Base-by-base conservation (phyloP, 2,888 invertebrate species). In the Ceratothoa steindachneri region DNA sequence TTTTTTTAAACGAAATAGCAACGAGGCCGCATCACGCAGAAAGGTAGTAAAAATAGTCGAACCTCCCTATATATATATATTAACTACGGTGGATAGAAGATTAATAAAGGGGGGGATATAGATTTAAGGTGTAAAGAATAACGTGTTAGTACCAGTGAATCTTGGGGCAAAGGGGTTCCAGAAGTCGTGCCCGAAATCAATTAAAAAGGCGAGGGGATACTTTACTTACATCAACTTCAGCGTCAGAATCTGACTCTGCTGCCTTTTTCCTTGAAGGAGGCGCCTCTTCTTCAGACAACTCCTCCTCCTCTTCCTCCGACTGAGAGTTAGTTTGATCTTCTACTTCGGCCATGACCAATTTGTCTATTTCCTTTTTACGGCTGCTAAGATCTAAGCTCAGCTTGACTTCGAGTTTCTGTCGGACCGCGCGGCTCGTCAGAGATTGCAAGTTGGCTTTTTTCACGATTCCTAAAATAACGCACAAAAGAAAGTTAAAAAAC, bases 351-450 rank as follows among this genome's bases (percentile, higher is more conserved):
- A 94, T 92, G 5, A 95, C 92, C 77, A 95, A 86, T 81, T 90
- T 88, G 83, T 95, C 93, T n/a, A 96, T 92, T 84, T 93, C 89
- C 83, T 92, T 90, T 85, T 92, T 94, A 82, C 93, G 87, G 81
- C 86, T 88, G 5, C 89, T 86, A 65, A 97, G 86, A 81, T 94
- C 92, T 68, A 89, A 87, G 51, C 89, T 90, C 7, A 95, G 87
- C 82, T 91, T 90, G 81, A 91, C 89, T 84, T 96, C 94, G 80
- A 97, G 86, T 82, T 92, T 90, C 83, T 90, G 90, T 65, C 95
- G 89, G 19, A 97, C 93, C 84, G 93, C 93, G 84, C 95, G 96
- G 5, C 93, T 91, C 2, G 96, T 93, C 80, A 92, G 91, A 71
- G 90, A 89, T 7, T 90, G 88, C 27, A 96, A 87, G 84, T 96